Percentiles rank a stretch among this genome's conserved stretches.
phyloP scores from a whole-genome alignment of 2,888 invertebrate species.

The Nomada ferruginata region DNA sequence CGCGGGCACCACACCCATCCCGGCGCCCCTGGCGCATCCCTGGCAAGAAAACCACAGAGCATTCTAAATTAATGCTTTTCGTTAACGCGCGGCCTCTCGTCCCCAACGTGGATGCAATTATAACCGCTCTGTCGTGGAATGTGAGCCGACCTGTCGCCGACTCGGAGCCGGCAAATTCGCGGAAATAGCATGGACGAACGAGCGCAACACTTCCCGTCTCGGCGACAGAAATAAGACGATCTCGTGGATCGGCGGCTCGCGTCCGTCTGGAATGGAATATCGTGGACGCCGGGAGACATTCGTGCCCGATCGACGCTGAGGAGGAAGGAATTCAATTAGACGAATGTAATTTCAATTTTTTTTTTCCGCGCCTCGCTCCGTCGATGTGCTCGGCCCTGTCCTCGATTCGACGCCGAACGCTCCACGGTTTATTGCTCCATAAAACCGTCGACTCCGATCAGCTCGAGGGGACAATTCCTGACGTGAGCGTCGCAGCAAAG shows the following conservation, averaged over 20 bases:
- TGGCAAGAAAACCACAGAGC: slow-evolving; percentile 68
- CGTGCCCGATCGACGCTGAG: not conserved
- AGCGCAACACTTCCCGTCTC: not conserved
- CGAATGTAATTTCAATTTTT: slow-evolving; percentile 4
- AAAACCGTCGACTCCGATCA: slow-evolving; percentile 77
- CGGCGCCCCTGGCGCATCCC: slow-evolving; percentile 14
- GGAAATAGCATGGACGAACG: not conserved
- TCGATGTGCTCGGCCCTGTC: not conserved
- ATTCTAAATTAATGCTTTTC: slow-evolving; percentile 77
- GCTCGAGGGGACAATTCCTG: slow-evolving; percentile 79
- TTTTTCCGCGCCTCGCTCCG: not conserved
- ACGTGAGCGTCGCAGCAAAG: slow-evolving; percentile 77
- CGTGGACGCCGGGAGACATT: not conserved
- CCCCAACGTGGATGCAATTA: slow-evolving; percentile 66
- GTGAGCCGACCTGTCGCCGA: slow-evolving; percentile 48
- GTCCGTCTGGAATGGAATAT: not conserved
- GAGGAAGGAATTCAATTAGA: slow-evolving; percentile 4
- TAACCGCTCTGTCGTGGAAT: slow-evolving; percentile 62
- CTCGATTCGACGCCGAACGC: not conserved
- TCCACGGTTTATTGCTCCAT: slow-evolving; percentile 19
- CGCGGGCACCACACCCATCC: slow-evolving; percentile 5
- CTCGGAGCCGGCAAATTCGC: slow-evolving; percentile 1
- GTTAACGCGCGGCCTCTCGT: slow-evolving; percentile 66
- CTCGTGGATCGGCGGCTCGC: not conserved
- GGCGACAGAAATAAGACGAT: not conserved